Evolutionary conservation across 2,113 vertebrate genomes (phyloP).

Genomic region (Rhineura floridana): DNA sequence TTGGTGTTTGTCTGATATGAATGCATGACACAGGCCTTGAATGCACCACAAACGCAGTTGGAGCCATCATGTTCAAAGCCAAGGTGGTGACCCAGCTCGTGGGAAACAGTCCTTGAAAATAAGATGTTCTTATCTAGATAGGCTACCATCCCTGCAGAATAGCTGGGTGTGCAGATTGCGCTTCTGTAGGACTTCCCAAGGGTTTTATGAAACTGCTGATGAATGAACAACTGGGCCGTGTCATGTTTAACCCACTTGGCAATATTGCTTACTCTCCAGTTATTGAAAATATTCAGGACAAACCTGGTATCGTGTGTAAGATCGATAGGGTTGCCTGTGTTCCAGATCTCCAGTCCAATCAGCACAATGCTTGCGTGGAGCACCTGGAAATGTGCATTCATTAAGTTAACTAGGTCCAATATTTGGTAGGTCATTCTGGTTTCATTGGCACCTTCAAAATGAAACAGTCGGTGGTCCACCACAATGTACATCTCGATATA

Average conservation of each 20-base stretch:
- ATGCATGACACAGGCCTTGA: background rate
- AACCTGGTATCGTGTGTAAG: accelerated
- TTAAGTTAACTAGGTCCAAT: conserved; percentile 6
- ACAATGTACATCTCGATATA: background rate
- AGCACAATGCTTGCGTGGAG: conserved; percentile 8
- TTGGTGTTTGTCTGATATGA: accelerated
- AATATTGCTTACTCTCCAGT: background rate
- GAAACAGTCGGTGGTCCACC: conserved; percentile 8
- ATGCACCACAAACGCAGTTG: background rate
- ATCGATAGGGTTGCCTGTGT: background rate
- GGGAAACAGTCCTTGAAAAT: background rate
- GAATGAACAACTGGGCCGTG: conserved; percentile 36
- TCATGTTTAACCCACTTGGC: accelerated
- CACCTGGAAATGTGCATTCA: background rate
- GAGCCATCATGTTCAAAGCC: background rate
- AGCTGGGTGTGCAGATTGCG: background rate
- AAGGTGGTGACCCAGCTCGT: conserved; percentile 48
- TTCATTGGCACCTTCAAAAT: background rate
- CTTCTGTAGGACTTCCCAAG: background rate
- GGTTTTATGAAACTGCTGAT: accelerated
- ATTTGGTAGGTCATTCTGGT: background rate
- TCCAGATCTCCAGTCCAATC: conserved; percentile 49
- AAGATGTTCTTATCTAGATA: accelerated
- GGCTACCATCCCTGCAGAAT: background rate
- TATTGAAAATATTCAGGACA: background rate